Base-by-base conservation (phyloP, 2,888 invertebrate species). In the Drepanosiphum platanoidis region DNA sequence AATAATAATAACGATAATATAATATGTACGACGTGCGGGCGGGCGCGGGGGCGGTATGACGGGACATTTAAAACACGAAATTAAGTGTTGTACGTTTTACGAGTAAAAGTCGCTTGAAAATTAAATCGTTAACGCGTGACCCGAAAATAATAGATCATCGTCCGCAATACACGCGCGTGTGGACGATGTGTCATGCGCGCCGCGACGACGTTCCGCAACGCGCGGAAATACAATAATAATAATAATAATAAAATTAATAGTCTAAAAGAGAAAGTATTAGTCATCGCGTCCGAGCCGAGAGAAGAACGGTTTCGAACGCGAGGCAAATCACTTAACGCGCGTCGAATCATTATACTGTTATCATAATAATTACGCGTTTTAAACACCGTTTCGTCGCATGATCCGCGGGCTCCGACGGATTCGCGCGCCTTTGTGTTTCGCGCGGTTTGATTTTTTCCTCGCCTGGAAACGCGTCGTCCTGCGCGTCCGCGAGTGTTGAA, bases 251-350 rank as follows among this genome's bases (percentile, higher is more conserved):
- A n/a, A n/a, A n/a, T 79, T 66, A 30, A 42, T n/a, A n/a, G 30
- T 66, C 42, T 42, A 42, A 42, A 79, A 79, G 79, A 79, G 79
- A 79, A 79, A 79, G 79, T 68, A 46, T 79, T 66, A 79, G 79
- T 79, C 68, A 79, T 46, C 46, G 9, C 46, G 13, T n/a, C 30
- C 52, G 4, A 75, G 34, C 52, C 30, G 42, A 72, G 42, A 72
- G 27, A 15, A 42, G 39, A 72, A 18, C 8, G 30, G 8, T 46
- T 46, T 9, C 30, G 18, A 72, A 27, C 71, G 7, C 8, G 18
- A 27, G 39, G n/a, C 72, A 46, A 72, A 72, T 72, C 42, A 27
- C 18, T 72, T 46, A 7, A 32, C 27, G 42, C 42, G 27, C 5
- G 18, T 18, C 13, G n/a, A n/a, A n/a, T n/a, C n/a, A n/a, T n/a